Base-by-base conservation (phyloP, 2,113 vertebrate species). In the Tapirus terrestris region DNA sequence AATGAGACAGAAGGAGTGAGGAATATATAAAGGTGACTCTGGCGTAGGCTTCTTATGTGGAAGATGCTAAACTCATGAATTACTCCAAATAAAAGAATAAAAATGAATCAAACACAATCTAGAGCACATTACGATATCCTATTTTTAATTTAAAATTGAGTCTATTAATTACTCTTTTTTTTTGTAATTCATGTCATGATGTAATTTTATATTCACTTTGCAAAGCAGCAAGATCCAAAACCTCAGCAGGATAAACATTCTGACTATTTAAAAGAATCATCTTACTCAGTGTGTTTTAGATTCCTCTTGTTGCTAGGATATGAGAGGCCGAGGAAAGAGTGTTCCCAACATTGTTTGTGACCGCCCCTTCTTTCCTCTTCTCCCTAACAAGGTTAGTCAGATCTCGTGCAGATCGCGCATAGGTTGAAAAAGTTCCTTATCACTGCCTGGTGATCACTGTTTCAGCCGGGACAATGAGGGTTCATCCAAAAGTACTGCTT, bases 401-500 rank as follows among this genome's bases (percentile, higher is more conserved):
- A 39, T 70, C 16, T 92, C 2, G 0, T 48, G 36, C 68, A 60
- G 93, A 91, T 73, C 33, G 2, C 6, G 18, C 5, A 18, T 10
- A 60, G 18, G 16, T 77, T 73, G 68, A 58, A 87, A 84, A 76
- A 39, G 11, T 72, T 45, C 67, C 96, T 98, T 97, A 97, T 96
- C 97, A 81, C 68, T 48, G 93, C 89, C 75, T 31, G 53, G 48
- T 95, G 75, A 97, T 97, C 93, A 16, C 95, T 81, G 83, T 95
- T 97, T 86, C 96, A 97, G 96, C 45, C 1, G 0, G 94, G 96
- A 98, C 93, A 93, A 97, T 83, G 79, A 94, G 76, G 95, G 98
- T 98, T 98, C 97, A 96, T 97, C 96, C 97, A 97, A 65, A 97
- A 97, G 92, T 65, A 88, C 80, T 1, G 6, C 92, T 98, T 98